Conservation (phyloP, 2,113 vertebrate species). For the Chelonoidis abingdonii region DNA sequence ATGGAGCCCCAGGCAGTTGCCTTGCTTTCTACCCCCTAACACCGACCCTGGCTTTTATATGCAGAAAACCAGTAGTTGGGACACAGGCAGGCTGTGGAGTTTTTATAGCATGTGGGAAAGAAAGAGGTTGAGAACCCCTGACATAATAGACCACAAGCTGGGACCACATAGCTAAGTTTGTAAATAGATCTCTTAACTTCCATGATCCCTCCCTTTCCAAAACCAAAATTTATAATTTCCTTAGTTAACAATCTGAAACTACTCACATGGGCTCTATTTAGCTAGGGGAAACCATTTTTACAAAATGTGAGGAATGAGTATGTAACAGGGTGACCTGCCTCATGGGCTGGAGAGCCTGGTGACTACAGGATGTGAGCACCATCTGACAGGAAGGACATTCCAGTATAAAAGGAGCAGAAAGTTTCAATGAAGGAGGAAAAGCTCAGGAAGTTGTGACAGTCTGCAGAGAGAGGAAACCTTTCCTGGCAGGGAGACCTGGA, state of each 20-base stretch:
- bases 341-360: neutral
- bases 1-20: no score
- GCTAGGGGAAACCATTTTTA: fast-evolving
- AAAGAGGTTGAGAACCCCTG: no score
- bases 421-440: neutral
- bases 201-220: neutral
- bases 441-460: neutral
- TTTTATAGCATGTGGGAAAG: no score
- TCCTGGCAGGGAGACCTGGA: neutral
- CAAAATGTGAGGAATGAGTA: neutral
- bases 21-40: no score
- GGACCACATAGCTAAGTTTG: neutral
- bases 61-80: no score
- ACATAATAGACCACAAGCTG: neutral
- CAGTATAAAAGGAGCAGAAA: neutral
- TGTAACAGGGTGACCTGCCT: neutral
- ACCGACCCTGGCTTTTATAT: no score
- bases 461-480: neutral
- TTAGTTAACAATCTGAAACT: neutral
- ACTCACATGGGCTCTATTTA: neutral
- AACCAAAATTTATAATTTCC: neutral
- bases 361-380: neutral
- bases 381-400: neutral
- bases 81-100: no score
- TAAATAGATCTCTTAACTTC: neutral